Evolutionary conservation across 2,113 vertebrate species (phyloP), one percentile per base, ranked within the genome.

Genomic region (Scophthalmus maximus): DNA sequence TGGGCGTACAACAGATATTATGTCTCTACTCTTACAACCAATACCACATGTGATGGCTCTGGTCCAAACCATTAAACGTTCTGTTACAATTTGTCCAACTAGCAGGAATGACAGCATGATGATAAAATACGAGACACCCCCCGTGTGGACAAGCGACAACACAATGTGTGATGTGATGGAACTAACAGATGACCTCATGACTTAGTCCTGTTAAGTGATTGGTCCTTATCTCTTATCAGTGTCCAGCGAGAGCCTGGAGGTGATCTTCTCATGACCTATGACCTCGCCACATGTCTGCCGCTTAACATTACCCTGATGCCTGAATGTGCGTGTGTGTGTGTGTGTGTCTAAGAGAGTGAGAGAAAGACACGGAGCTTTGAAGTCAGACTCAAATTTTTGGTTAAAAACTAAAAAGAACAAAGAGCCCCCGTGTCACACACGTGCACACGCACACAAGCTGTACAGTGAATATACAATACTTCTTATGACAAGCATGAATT

Each of bases 221-320:
- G 50, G 65, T 73, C 55, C 52, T 87, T 78, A 85, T 85, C 82
- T 87, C 34, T 75, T 78, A 84, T 87, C 83, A 71, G 64, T 52
- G 74, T 82, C 76, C 75, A 83, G n/a, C 53, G 46, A 86, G 72
- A 88, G 70, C 68, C 78, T 36, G 18, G 62, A 80, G 80, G 73
- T 46, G 73, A 80, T 78, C 49, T 87, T 87, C 86, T 79, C 83
- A 83, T 83, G 65, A 88, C 83, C 88, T 65, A n/a, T 68, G 62
- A 75, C 76, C 77, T 74, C 29, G 2, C 30, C 30, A 4, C 53
- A 64, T 0, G n/a, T 61, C 65, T 46, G 59, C 56, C 32, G 67
- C 61, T 63, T 26, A 63, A 50, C 69, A 20, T 23, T 15, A 30
- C 26, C 14, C 20, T 20, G 23, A 72, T 10, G 34, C 8, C 29